These are phyloP conservation scores for Pyrgus malvae DNA, from an alignment of 2,888 invertebrate genomes.

Conservation along the genomic window DNA sequence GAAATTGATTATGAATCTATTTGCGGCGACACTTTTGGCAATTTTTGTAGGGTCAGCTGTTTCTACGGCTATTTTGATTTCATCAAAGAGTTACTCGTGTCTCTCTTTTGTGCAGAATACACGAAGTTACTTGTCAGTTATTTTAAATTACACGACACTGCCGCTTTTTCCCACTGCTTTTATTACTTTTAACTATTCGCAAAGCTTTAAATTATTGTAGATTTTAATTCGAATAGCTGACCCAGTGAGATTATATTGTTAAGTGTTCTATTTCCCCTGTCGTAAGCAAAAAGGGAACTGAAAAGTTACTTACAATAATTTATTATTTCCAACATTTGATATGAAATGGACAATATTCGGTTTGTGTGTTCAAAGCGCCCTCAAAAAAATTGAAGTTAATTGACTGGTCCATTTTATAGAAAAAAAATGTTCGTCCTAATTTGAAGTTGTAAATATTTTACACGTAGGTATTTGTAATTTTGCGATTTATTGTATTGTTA, in stretches of 20 bases:
- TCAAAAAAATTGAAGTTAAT: neutral
- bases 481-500: conserved; percentile 66
- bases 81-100: conserved; percentile 36
- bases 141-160: conserved; percentile 20
- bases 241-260: conserved; percentile 61
- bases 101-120: conserved; percentile 40
- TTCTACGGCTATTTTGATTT: conserved; percentile 33
- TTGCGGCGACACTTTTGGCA: neutral
- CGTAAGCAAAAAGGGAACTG: neutral
- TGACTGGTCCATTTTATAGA: neutral
- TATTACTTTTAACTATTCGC: conserved; percentile 36
- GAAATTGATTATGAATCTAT: neutral
- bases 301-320: conserved; percentile 7
- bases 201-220: conserved; percentile 54
- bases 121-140: conserved; percentile 35
- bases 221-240: conserved; percentile 49
- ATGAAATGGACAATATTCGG: neutral
- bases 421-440: conserved; percentile 45
- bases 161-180: conserved; percentile 28
- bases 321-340: neutral
- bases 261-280: conserved; percentile 22
- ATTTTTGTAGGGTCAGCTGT: conserved; percentile 44
- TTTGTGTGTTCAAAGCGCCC: neutral
- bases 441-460: conserved; percentile 80
- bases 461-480: conserved; percentile 66